Conservation (phyloP, 2,888 invertebrate species). For the Osmoderma eremita region DNA sequence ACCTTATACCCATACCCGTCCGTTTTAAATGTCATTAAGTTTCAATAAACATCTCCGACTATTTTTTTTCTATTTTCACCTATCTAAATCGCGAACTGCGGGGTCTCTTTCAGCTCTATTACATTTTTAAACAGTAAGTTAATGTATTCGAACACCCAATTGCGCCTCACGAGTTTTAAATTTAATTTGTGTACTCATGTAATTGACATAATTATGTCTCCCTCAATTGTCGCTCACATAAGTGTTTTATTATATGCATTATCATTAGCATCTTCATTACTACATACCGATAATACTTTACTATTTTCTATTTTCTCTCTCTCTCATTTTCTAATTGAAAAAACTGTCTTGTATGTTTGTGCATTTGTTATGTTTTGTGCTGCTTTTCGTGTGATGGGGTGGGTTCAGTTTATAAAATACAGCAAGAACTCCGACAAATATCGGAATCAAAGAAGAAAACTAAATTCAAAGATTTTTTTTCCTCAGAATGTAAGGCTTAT, state of each 20-base stretch:
- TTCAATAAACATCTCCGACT: conserved; percentile 30
- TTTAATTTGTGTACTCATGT: not conserved
- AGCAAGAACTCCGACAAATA: conserved; percentile 69
- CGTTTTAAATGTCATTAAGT: conserved; percentile 35
- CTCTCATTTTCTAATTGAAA: conserved; percentile 8
- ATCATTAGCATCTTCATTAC: too few species aligned
- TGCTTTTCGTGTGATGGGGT: conserved; percentile 69
- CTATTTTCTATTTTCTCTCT: conserved; percentile 13
- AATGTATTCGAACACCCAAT: not conserved
- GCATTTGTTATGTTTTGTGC: conserved; percentile 68
- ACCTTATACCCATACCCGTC: conserved; percentile 6
- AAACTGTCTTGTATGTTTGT: conserved; percentile 44
- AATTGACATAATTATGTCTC: conserved; percentile 5
- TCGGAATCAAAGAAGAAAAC: conserved; percentile 78
- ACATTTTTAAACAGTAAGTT: conserved; percentile 23
- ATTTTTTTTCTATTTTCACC: conserved; percentile 10
- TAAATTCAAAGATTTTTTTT: conserved; percentile 88
- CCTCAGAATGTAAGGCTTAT: conserved; percentile 78
- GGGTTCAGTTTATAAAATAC: conserved; percentile 80
- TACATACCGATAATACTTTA: not conserved
- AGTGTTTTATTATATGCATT: conserved; percentile 6
- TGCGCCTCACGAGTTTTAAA: not conserved
- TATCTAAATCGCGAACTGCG: not conserved
- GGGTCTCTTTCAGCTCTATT: not conserved
- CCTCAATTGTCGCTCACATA: conserved; percentile 35